Evolutionary conservation across 64 coral and sea anemone genomes (phyloP).

Genomic region (Montipora cactus): DNA sequence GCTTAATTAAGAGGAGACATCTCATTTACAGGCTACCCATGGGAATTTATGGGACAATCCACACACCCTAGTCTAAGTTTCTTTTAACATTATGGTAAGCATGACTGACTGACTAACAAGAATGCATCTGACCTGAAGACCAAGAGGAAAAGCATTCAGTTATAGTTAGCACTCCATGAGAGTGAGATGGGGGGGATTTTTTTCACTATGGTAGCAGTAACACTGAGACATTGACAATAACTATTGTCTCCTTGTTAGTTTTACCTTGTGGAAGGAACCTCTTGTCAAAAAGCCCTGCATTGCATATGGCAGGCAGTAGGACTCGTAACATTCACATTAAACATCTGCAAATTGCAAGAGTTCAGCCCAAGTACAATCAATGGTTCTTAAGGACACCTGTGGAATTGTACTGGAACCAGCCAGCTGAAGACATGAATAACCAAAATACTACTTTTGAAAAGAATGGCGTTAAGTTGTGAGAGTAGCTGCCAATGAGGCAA

Average conservation of each 20-base stretch:
- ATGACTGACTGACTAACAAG: too few relatives aligned
- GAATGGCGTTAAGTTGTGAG: too few relatives aligned
- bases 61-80: background rate
- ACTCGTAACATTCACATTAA: too few relatives aligned
- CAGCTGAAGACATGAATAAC: too few relatives aligned
- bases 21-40: background rate
- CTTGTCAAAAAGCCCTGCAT: background rate
- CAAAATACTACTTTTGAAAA: too few relatives aligned
- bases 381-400: too few relatives aligned
- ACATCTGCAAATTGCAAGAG: too few relatives aligned
- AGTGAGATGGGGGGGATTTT: background rate
- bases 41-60: constrained; percentile 7
- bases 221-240: background rate
- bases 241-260: background rate
- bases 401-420: too few relatives aligned
- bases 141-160: background rate
- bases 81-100: background rate
- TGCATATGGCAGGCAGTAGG: too few relatives aligned
- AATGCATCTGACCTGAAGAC: background rate
- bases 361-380: too few relatives aligned
- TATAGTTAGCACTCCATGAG: background rate
- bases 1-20: background rate
- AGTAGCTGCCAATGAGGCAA: too few relatives aligned
- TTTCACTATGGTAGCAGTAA: background rate
- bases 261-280: constrained; percentile 18